Conservation (phyloP, 2,888 invertebrate genomes). For the Tenthredo amoena region DNA sequence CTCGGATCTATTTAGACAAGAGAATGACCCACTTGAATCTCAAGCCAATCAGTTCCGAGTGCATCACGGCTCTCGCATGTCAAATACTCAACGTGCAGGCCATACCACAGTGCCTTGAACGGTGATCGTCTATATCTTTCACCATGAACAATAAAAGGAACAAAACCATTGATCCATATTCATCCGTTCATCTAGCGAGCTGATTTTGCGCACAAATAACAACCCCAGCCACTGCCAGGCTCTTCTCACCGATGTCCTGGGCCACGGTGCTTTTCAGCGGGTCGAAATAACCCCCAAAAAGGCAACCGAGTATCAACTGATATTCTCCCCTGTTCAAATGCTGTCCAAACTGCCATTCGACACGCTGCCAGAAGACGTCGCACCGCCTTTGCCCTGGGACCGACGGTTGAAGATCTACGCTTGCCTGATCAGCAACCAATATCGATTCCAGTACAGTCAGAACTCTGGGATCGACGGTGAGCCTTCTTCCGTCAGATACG, state of each 20-base stretch:
- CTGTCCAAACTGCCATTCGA: conserved; percentile 60
- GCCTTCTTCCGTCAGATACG: not conserved
- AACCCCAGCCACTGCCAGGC: conserved; percentile 80
- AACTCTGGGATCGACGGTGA: not conserved
- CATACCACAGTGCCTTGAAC: conserved; percentile 74
- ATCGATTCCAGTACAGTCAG: not conserved
- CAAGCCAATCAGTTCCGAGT: conserved; percentile 71
- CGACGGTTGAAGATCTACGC: conserved; percentile 34
- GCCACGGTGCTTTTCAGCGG: conserved; percentile 76
- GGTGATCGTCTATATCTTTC: not conserved
- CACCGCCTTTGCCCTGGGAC: conserved; percentile 61
- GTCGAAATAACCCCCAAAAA: conserved; percentile 74
- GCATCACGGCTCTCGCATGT: conserved; percentile 81
- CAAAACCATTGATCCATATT: not conserved
- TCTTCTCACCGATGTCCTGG: conserved; percentile 79
- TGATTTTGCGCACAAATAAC: conserved; percentile 59
- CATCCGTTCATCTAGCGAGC: not conserved
- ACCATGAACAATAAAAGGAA: not conserved
- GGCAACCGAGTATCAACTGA: conserved; percentile 71
- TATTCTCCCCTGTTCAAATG: conserved; percentile 76
- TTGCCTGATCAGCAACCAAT: conserved; percentile 27
- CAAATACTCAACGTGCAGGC: conserved; percentile 82
- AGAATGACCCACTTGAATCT: conserved; percentile 56
- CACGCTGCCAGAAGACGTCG: conserved; percentile 63
- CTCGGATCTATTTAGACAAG: conserved; percentile 59